These are phyloP conservation scores for Chrosomus eos DNA, from an alignment of 2,797 vertebrate genomes.

Conservation along the genomic window DNA sequence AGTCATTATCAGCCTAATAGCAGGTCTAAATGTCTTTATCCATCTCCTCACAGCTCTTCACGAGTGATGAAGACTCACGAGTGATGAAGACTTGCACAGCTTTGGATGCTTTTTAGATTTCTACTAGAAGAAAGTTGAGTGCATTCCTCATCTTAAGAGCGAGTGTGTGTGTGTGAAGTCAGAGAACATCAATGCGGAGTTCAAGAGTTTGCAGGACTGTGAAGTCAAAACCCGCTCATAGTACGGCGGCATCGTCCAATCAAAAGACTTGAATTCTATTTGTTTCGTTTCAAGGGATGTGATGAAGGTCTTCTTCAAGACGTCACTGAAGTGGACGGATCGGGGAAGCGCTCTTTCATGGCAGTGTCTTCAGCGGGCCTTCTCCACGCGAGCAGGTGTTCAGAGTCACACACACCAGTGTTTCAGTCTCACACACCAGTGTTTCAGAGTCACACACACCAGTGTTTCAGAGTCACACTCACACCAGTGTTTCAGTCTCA, in stretches of 20 bases:
- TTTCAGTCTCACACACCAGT: too few relatives aligned
- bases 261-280: slow-evolving; percentile 86
- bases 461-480: slow-evolving; percentile 69
- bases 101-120: slow-evolving; percentile 46
- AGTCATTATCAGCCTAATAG: neutral
- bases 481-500: slow-evolving; percentile 64
- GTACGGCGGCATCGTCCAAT: slow-evolving; percentile 72
- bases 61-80: slow-evolving; percentile 39
- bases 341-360: slow-evolving; percentile 76
- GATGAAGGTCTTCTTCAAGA: slow-evolving; percentile 96
- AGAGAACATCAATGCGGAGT: slow-evolving; percentile 68
- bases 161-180: slow-evolving; percentile 73
- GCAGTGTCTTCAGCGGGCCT: slow-evolving; percentile 90
- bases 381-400: slow-evolving; percentile 92
- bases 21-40: neutral
- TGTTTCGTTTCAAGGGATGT: slow-evolving; percentile 93
- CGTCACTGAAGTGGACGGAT: slow-evolving; percentile 81
- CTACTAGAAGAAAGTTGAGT: slow-evolving; percentile 67
- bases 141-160: slow-evolving; percentile 76
- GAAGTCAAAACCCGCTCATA: slow-evolving; percentile 76
- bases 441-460: slow-evolving; percentile 65
- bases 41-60: slow-evolving; percentile 3
- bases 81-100: slow-evolving; percentile 4
- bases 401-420: slow-evolving; percentile 64
- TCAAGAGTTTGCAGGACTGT: slow-evolving; percentile 64